These are phyloP conservation scores for Elmis aenea DNA, from an alignment of 2,888 invertebrate species.

Conservation along the genomic window DNA sequence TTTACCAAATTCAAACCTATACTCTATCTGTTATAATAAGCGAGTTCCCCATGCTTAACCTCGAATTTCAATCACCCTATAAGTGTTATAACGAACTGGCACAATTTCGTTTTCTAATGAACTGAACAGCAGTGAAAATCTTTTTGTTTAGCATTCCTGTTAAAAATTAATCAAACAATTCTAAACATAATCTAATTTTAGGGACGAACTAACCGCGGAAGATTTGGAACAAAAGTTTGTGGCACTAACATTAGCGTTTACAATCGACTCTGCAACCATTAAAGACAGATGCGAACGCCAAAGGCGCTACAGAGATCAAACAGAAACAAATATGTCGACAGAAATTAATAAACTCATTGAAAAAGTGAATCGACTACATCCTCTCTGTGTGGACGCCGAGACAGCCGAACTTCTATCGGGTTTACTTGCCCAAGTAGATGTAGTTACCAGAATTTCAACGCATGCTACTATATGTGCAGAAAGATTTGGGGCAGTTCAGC, in stretches of 20 bases:
- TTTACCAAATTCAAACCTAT: too few relatives aligned
- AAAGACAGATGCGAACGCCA: slow-evolving; percentile 53
- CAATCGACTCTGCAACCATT: slow-evolving; percentile 55
- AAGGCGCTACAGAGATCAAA: slow-evolving; percentile 53
- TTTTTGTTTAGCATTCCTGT: too few relatives aligned
- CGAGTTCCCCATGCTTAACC: too few relatives aligned
- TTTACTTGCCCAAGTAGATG: slow-evolving; percentile 49
- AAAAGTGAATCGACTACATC: slow-evolving; percentile 42
- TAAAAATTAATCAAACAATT: slow-evolving; percentile 2
- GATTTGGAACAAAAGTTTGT: slow-evolving; percentile 53
- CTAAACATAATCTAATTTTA: slow-evolving; percentile 25
- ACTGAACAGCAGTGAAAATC: too few relatives aligned
- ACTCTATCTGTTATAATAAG: too few relatives aligned
- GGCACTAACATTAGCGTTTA: slow-evolving; percentile 54
- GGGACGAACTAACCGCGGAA: slow-evolving; percentile 41
- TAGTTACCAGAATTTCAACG: slow-evolving; percentile 38
- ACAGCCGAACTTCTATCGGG: slow-evolving; percentile 50
- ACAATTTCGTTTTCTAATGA: too few relatives aligned
- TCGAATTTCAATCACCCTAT: too few relatives aligned
- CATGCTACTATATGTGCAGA: slow-evolving; percentile 42
- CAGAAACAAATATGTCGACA: slow-evolving; percentile 52
- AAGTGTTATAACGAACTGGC: too few relatives aligned
- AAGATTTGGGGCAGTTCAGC: slow-evolving; percentile 54
- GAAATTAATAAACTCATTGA: slow-evolving; percentile 50
- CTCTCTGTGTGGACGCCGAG: slow-evolving; percentile 49